These are phyloP conservation scores for Dicrurus megarhynchus DNA, from an alignment of 2,113 vertebrate species.

Conservation along the genomic window DNA sequence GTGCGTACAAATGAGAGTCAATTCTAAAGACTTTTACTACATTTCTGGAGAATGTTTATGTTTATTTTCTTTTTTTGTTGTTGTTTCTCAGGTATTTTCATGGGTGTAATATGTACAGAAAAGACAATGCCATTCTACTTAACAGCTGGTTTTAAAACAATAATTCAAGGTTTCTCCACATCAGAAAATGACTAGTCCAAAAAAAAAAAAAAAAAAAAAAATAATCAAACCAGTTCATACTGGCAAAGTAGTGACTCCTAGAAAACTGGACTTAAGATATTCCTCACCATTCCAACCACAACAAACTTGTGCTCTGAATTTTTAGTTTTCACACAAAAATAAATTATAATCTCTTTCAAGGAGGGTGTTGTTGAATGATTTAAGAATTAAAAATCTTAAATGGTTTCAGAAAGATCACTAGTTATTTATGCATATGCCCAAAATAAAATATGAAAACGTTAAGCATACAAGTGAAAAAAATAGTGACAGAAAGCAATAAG, in stretches of 20 bases:
- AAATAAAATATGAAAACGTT: conserved; percentile 38
- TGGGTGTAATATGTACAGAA: conserved; percentile 51
- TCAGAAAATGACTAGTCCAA: background rate
- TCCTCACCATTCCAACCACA: conserved; percentile 12
- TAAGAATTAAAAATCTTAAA: background rate
- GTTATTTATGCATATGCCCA: conserved; percentile 20
- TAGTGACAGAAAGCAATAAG: background rate
- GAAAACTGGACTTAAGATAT: conserved; percentile 16
- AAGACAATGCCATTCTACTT: conserved; percentile 20
- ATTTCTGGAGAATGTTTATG: conserved; percentile 33
- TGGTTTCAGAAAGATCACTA: conserved; percentile 3
- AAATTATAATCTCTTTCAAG: conserved; percentile 48
- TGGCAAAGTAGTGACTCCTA: conserved; percentile 36
- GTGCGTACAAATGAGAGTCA: background rate
- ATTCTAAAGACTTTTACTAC: background rate
- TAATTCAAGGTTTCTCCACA: conserved; percentile 34
- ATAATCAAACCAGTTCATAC: background rate
- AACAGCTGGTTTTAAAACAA: conserved; percentile 43
- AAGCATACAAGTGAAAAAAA: background rate
- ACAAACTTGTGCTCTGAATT: conserved; percentile 55
- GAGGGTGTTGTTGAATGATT: background rate
- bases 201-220: background rate
- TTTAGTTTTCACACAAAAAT: conserved; percentile 61
- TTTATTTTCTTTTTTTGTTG: conserved; percentile 22
- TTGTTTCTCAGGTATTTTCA: conserved; percentile 18